A percentile compares a stretch with the other conserved stretches of the same genome.
phyloP scores from a whole-genome alignment of 2,797 vertebrate species.

The Centroberyx gerrardi region DNA sequence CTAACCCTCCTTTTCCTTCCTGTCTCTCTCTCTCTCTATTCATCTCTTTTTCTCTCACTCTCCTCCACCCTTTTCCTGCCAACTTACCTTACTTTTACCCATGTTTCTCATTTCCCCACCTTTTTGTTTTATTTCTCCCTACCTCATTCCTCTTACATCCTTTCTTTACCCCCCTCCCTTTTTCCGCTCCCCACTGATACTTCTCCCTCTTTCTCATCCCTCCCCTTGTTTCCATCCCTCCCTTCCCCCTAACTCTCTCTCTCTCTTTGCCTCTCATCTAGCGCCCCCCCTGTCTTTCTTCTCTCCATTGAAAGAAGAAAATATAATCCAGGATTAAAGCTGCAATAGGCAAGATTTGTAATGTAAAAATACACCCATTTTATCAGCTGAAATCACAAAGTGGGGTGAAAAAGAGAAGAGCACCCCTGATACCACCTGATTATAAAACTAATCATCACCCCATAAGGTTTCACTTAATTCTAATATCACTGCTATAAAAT shows the following conservation, averaged over 20 bases:
- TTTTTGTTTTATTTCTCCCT: constrained; percentile 27
- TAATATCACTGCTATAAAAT: not conserved
- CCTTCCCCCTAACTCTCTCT: constrained; percentile 11
- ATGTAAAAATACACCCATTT: too few species aligned
- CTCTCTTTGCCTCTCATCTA: constrained; percentile 21
- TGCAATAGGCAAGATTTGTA: too few species aligned
- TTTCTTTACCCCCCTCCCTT: constrained; percentile 6
- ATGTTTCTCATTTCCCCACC: constrained; percentile 31
- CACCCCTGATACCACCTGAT: not conserved
- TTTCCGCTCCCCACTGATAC: constrained; percentile 29
- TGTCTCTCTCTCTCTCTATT: constrained; percentile 65
- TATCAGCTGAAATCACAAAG: too few species aligned
- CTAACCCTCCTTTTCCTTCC: constrained; percentile 78
- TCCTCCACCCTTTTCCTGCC: constrained; percentile 75
- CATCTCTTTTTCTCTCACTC: constrained; percentile 43
- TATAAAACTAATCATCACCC: not conserved
- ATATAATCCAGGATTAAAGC: too few species aligned
- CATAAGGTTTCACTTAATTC: not conserved
- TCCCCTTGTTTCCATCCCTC: constrained; percentile 15
- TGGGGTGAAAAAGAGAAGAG: too few species aligned
- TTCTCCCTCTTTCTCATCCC: constrained; percentile 31
- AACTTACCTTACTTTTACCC: constrained; percentile 42
- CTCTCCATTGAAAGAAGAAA: not conserved
- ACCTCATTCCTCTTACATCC: constrained; percentile 31
- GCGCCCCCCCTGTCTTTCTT: not conserved